These are phyloP conservation scores for Lymantria dispar DNA, from an alignment of 2,888 invertebrate genomes.

Conservation along the genomic window DNA sequence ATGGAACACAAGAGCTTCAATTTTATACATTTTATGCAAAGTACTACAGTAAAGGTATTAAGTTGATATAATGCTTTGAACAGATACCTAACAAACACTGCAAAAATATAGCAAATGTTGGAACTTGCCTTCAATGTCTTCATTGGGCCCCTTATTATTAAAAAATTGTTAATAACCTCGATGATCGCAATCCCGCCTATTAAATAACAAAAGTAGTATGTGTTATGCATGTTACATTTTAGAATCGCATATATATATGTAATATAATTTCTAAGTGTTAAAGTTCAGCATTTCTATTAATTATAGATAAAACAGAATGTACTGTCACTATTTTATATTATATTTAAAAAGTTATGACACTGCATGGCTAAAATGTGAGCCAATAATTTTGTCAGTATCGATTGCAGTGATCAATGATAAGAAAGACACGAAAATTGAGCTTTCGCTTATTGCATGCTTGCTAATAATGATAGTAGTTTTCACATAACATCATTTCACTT, in stretches of 20 bases:
- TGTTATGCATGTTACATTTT: constrained; percentile 64
- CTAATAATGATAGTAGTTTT: constrained; percentile 21
- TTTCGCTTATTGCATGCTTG: constrained; percentile 57
- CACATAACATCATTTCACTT: constrained; percentile 18
- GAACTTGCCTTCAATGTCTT: not conserved
- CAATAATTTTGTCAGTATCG: not conserved
- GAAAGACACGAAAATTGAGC: constrained; percentile 32
- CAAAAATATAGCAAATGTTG: not conserved
- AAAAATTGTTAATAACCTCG: constrained; percentile 44
- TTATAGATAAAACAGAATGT: no score
- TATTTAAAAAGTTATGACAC: constrained; percentile 1
- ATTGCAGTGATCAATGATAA: constrained; percentile 6
- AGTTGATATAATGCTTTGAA: constrained; percentile 50
- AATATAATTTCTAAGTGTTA: not conserved
- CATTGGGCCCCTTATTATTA: not conserved
- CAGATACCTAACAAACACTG: not conserved
- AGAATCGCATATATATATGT: constrained; percentile 11
- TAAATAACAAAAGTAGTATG: constrained; percentile 54
- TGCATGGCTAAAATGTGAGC: constrained; percentile 21
- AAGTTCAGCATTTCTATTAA: not conserved
- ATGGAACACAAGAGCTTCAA: constrained; percentile 66
- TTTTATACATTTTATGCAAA: constrained; percentile 62
- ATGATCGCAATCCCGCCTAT: constrained; percentile 80
- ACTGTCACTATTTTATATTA: not conserved
- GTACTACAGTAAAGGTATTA: constrained; percentile 54